Evolutionary conservation across 2,797 vertebrate genomes (phyloP), one percentile per base, ranked within the genome.

Genomic region (Danio jaintianensis): DNA sequence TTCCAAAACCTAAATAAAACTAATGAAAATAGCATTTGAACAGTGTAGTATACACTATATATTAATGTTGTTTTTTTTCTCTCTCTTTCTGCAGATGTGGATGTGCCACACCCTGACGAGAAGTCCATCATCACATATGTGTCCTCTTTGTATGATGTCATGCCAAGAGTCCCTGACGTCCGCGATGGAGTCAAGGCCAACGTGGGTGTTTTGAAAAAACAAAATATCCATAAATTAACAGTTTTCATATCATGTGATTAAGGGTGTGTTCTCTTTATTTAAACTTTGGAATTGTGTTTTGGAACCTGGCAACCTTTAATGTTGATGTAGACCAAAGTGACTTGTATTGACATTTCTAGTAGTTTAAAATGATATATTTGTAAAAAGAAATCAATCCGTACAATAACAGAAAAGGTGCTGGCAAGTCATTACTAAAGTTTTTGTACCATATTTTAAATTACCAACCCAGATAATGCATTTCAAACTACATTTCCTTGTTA

Each of bases 51-150:
- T 64, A n/a, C n/a, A n/a, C n/a, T n/a, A n/a, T n/a, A 40, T 9
- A 22, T 22, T 12, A 20, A 40, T 48, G 71, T 69, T 13, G 36
- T 62, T 6, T 38, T 48, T 47, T 8, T 79, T 67, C n/a, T n/a
- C 61, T 67, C 48, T 68, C 6, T 42, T 69, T 13, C 22, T 80
- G 58, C 64, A 98, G 97, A 98, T 3, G 97, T 98, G 72, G 97
- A 98, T 0, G 96, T 98, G n/a, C 90, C 94, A 0, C 96, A 98
- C 83, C 97, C 97, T 0, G 97, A 99, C 0, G 97, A 98, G 90
- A 99, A 99, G 81, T 99, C 97, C 82, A 96, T 99, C 91, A 98
- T 98, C 90, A 99, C 97, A 0, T 99, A 99, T 0, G 97, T 99
- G 13, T 98, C 97, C 0, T 98, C 97, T 0, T 80, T 99, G 79